These are phyloP conservation scores for Lymantria monacha DNA, from an alignment of 2,888 invertebrate genomes.

Conservation along the genomic window DNA sequence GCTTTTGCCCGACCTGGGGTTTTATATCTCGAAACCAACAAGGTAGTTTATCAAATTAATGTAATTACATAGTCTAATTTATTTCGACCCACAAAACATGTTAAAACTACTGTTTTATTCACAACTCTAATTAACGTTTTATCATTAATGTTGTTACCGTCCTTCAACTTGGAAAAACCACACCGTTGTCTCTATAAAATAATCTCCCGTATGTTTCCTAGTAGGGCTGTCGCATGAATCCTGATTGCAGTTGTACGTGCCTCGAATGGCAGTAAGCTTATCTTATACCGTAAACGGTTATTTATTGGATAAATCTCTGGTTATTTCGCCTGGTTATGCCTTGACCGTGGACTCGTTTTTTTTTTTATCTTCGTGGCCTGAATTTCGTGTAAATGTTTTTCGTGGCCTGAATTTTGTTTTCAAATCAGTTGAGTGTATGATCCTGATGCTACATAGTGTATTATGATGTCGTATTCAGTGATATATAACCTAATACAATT, in stretches of 20 bases:
- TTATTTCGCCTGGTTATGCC: constrained; percentile 31
- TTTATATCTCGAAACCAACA: too few species aligned
- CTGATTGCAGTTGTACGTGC: constrained; percentile 37
- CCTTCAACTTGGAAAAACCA: neutral
- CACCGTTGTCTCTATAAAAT: constrained; percentile 2
- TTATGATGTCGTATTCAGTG: too few species aligned
- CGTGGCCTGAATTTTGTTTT: neutral
- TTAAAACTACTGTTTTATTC: too few species aligned
- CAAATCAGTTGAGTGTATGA: neutral
- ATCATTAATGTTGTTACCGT: too few species aligned
- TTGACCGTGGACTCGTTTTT: constrained; percentile 15
- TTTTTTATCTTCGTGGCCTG: constrained; percentile 1
- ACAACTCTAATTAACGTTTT: too few species aligned
- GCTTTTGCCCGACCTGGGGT: too few species aligned
- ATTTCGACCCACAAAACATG: too few species aligned
- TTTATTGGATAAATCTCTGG: constrained; percentile 41
- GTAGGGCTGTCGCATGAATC: constrained; percentile 36
- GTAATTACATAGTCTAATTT: too few species aligned
- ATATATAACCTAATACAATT: too few species aligned
- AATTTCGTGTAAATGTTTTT: constrained; percentile 3
- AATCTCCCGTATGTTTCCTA: constrained; percentile 10
- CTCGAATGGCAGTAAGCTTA: constrained; percentile 28
- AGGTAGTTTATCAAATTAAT: too few species aligned
- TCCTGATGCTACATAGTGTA: too few species aligned
- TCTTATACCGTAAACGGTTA: constrained; percentile 38